Base-by-base conservation (phyloP, 1,140 invertebrate genomes). In the Eriocheir sinensis region DNA sequence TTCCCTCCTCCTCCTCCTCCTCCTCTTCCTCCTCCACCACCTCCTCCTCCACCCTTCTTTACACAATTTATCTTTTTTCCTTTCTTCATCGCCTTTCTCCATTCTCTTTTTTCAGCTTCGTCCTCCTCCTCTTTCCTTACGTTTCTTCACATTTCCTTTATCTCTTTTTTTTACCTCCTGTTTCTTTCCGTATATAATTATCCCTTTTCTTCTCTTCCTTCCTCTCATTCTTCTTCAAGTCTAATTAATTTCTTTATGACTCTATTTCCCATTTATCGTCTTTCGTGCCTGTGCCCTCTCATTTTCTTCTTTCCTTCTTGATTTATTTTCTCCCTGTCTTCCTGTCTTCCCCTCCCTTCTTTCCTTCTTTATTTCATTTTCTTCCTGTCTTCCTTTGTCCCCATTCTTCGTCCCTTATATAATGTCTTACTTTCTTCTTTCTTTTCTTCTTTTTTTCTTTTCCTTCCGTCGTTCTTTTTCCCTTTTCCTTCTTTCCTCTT, bases 151-250 rank as follows among this genome's bases (percentile, higher is more conserved):
- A 72, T 15, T 72, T 72, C n/a, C 60, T n/a, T 72, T 72, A n/a
- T 72, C 60, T 72, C 12, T 15, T 72, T 72, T 72, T n/a, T n/a
- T n/a, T n/a, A 15, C 12, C 12, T 15, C n/a, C n/a, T 72, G 60
- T 15, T n/a, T 15, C n/a, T 15, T n/a, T 72, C n/a, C 60, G 12
- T 72, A 15, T 72, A 15, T n/a, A 15, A 72, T 15, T 15, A 15
- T n/a, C 60, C n/a, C 60, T 72, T n/a, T n/a, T n/a, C n/a, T n/a
- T 72, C 60, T 72, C 60, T 72, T n/a, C n/a, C 60, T 72, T n/a
- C n/a, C 60, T 72, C 60, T 72, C 60, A 15, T n/a, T n/a, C n/a
- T n/a, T n/a, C n/a, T n/a, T n/a, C n/a, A n/a, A n/a, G n/a, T n/a
- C n/a, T n/a, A n/a, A n/a, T n/a, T n/a, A n/a, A n/a, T n/a, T n/a